phyloP scores from a whole-genome alignment of 1,140 invertebrate species.

The Plutomurus gul region DNA sequence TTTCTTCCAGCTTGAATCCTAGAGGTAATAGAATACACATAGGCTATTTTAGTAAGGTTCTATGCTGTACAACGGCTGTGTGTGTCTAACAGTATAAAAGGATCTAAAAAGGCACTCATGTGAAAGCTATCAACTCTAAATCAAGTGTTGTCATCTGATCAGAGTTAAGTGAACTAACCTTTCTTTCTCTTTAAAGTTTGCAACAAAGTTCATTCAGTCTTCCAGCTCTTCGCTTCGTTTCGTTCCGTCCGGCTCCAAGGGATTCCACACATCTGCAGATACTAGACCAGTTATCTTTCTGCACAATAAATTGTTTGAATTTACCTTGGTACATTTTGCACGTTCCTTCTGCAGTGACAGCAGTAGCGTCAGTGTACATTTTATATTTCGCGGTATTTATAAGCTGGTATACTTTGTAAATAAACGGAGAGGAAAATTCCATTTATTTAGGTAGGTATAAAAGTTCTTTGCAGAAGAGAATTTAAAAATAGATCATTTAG shows the following conservation, averaged over 20 bases:
- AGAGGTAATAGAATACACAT: conserved; percentile 17
- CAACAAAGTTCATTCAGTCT: not conserved
- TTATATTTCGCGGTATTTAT: too few species aligned
- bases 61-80: not conserved
- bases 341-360: too few species aligned
- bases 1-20: not conserved
- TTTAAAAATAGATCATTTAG: too few species aligned
- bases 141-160: conserved; percentile 16
- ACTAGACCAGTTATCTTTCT: too few species aligned
- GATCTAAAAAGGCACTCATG: not conserved
- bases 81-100: not conserved
- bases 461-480: too few species aligned
- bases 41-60: not conserved
- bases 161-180: conserved; percentile 15
- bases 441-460: too few species aligned
- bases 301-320: too few species aligned
- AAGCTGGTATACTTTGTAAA: too few species aligned
- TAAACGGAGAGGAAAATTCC: too few species aligned
- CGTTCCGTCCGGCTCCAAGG: not conserved
- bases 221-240: not conserved
- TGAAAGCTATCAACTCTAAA: conserved; percentile 18
- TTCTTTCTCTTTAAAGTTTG: conserved; percentile 1
- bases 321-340: too few species aligned
- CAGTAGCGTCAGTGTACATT: too few species aligned
- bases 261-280: not conserved